Evolutionary conservation across 2,113 vertebrate species (phyloP).

Genomic region (Chloroceryle aenea): DNA sequence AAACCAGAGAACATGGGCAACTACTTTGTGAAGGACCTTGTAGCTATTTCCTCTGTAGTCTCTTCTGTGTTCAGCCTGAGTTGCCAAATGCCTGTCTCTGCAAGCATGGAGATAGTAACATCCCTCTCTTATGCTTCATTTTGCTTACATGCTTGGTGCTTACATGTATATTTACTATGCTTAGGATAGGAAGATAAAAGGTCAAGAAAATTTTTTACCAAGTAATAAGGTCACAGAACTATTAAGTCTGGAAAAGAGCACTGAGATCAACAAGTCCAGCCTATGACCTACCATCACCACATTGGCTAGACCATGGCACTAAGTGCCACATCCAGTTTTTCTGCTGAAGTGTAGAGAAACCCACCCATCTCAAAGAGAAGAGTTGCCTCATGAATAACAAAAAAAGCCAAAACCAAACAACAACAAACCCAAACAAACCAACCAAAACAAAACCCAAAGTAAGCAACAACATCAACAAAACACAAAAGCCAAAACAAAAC

Average conservation of each 20-base stretch:
- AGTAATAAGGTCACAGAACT: not conserved
- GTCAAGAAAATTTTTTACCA: not conserved
- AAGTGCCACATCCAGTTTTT: no score
- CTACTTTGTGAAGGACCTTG: not conserved
- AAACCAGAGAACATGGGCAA: not conserved
- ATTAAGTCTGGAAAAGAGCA: no score
- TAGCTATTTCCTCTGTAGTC: not conserved
- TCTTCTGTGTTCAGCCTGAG: not conserved
- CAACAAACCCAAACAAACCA: no score
- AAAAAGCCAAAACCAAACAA: not conserved
- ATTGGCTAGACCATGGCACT: no score
- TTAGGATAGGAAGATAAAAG: not conserved
- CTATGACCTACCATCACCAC: no score
- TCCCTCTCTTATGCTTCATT: not conserved
- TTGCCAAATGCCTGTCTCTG: not conserved
- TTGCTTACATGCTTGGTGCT: not conserved
- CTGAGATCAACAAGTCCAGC: no score
- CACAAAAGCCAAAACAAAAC: no score
- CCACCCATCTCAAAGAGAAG: not conserved
- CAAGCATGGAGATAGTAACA: not conserved
- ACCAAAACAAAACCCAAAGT: no score
- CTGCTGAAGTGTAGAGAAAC: not conserved
- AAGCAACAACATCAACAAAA: no score
- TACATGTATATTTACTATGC: not conserved
- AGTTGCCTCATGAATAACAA: accelerated